phyloP scores from a whole-genome alignment of 2,797 vertebrate genomes.

The Telmatherina bonti region DNA sequence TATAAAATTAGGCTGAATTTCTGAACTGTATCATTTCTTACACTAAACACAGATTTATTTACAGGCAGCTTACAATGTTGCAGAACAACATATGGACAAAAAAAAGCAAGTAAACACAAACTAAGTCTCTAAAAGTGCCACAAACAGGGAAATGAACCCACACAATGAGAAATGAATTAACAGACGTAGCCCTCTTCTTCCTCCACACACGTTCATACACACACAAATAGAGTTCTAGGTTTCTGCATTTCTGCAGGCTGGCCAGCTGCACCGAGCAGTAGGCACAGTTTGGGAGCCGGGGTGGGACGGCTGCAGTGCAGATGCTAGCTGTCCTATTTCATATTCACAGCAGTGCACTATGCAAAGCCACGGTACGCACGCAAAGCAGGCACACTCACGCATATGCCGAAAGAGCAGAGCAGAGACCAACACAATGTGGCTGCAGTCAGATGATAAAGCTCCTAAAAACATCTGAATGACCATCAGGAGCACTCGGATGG shows the following conservation, averaged over 20 bases:
- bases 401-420: constrained; percentile 28
- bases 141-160: constrained; percentile 30
- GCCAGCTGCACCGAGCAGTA: constrained; percentile 51
- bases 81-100: background rate
- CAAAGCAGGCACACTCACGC: constrained; percentile 23
- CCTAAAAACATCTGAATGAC: background rate
- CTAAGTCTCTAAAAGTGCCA: constrained; percentile 10
- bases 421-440: background rate
- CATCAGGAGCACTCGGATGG: background rate
- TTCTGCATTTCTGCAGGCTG: constrained; percentile 38
- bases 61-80: background rate
- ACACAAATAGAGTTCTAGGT: background rate
- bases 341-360: constrained; percentile 77
- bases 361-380: constrained; percentile 53
- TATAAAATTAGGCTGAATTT: too few species aligned
- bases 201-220: background rate
- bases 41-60: background rate
- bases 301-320: constrained; percentile 81
- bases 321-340: constrained; percentile 79
- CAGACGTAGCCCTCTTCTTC: constrained; percentile 13
- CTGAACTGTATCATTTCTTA: background rate
- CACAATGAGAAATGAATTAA: constrained; percentile 21
- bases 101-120: constrained; percentile 27
- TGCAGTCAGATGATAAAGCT: background rate
- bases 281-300: constrained; percentile 46